Evolutionary conservation across 2,797 vertebrate species (phyloP), one percentile per base, ranked within the genome.

Genomic region (Sebastiscus albofasciatus): DNA sequence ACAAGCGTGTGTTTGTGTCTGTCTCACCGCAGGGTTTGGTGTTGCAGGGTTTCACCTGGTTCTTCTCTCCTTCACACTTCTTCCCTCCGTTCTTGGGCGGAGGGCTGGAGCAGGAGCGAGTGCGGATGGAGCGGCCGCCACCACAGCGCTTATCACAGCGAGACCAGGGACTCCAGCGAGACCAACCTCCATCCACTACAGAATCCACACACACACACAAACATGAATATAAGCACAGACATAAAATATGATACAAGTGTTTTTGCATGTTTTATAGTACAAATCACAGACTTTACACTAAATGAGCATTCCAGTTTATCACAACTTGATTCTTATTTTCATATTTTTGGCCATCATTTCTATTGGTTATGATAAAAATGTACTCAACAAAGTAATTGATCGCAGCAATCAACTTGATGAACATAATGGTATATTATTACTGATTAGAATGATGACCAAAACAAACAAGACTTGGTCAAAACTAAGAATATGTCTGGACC

Each of bases 131-230:
- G 29, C 93, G 96, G 0, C 98, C 98, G 0, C 97, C 97, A 0
- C 96, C 97, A 1, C 98, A 99, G 4, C 83, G 92, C 24, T 96
- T 96, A 91, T 97, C 97, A 76, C 97, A 98, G 82, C 85, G 96
- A 4, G 98, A 97, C 97, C 97, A 98, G 2, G 96, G 95, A 77
- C 97, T 97, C 97, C 97, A 99, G 24, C 88, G 94, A 7, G 97
- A 97, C 98, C 97, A 98, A 22, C 94, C 92, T 6, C 97, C 97
- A 0, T 97, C 94, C 89, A 97, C 98, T 98, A 82, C 1, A 67
- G 7, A 6, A 49, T 12, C 27, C 3, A 77, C 20, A 73, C 13
- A 72, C 12, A 72, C 4, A 49, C 18, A 49, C 16, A 49, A 4
- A 77, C 20, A 64, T 8, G 11, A 22, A 36, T 14, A 81, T 5